Evolutionary conservation across 1,140 invertebrate genomes (phyloP).

Genomic region (Plodia interpunctella): DNA sequence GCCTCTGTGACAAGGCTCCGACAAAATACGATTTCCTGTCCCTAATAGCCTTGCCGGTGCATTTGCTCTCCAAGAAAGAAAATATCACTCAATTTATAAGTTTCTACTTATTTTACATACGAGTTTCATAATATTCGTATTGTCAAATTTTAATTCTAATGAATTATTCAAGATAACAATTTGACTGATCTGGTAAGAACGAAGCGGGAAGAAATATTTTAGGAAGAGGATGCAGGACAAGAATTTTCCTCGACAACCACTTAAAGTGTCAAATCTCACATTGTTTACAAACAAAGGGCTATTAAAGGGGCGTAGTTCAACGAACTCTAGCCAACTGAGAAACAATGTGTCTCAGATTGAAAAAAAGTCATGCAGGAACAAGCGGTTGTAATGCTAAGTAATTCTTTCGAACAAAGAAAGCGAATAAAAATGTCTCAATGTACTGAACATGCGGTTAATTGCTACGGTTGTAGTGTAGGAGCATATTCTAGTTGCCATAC

Average conservation of each 20-base stretch:
- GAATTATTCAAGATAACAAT: too few relatives aligned
- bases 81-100: background rate
- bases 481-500: constrained; percentile 60
- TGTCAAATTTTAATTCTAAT: too few relatives aligned
- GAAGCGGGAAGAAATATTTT: too few relatives aligned
- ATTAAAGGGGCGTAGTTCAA: constrained; percentile 40
- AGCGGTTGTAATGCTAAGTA: constrained; percentile 18
- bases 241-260: background rate
- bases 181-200: too few relatives aligned
- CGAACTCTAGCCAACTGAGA: constrained; percentile 40
- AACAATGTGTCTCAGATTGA: constrained; percentile 5
- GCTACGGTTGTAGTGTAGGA: constrained; percentile 34
- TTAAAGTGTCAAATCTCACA: constrained; percentile 24
- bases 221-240: background rate
- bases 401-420: constrained; percentile 43
- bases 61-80: background rate
- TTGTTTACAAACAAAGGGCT: constrained; percentile 46
- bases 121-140: too few relatives aligned
- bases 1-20: constrained; percentile 23
- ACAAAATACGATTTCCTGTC: constrained; percentile 44
- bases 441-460: constrained; percentile 50
- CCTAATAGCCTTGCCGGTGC: constrained; percentile 19
- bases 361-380: constrained; percentile 34
- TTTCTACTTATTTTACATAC: background rate
- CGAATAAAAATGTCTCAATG: constrained; percentile 52